phyloP scores from a whole-genome alignment of 2,113 vertebrate genomes.

The Perognathus longimembris region DNA sequence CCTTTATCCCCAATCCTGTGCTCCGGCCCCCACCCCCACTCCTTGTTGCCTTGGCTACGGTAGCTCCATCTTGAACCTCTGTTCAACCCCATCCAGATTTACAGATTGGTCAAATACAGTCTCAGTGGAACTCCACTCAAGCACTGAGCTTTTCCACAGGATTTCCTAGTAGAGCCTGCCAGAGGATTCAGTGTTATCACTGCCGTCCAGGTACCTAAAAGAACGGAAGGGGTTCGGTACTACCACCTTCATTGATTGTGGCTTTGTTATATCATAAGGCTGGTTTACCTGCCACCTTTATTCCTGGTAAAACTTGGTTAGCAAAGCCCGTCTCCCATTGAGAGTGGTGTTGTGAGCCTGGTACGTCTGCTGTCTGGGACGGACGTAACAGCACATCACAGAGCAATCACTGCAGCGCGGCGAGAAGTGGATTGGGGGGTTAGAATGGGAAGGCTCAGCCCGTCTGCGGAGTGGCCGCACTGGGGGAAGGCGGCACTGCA shows the following conservation, averaged over 20 bases:
- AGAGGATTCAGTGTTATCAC: background rate
- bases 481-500: background rate
- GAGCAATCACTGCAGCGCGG: background rate
- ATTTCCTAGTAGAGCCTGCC: background rate
- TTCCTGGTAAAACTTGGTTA: slow-evolving; percentile 1
- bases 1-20: background rate
- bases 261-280: background rate
- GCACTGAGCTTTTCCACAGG: background rate
- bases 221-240: background rate
- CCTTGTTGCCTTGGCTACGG: background rate
- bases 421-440: background rate
- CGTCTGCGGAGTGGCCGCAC: background rate
- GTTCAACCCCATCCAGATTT: too few species aligned
- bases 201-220: background rate
- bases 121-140: background rate
- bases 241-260: background rate
- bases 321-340: background rate
- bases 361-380: background rate
- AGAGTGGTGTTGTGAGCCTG: background rate
- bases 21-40: background rate
- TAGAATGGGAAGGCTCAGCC: background rate
- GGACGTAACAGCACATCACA: background rate
- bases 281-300: slow-evolving; percentile 2
- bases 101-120: background rate
- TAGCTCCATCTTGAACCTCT: background rate